A percentile compares a stretch with the other conserved stretches of the same genome.
Evolutionary conservation across 1,140 invertebrate genomes (phyloP).

Genomic region (Phortica variegata): DNA sequence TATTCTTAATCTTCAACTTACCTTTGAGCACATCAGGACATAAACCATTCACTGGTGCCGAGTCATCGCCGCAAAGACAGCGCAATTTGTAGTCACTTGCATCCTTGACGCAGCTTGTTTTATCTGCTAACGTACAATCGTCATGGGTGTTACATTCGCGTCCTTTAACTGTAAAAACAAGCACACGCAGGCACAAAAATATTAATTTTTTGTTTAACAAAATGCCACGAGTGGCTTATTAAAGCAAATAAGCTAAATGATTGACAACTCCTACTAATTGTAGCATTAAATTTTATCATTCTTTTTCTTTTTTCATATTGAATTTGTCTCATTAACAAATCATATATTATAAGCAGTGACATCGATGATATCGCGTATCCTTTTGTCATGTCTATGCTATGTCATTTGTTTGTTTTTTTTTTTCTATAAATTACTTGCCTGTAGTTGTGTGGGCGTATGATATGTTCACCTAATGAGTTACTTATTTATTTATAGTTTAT

Average conservation of each 20-base stretch:
- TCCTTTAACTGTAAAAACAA: slow-evolving; percentile 58
- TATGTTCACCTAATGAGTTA: too few species aligned
- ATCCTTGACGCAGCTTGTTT: slow-evolving; percentile 66
- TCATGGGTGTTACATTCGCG: slow-evolving; percentile 63
- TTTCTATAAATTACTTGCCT: too few species aligned
- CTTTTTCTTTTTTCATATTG: slow-evolving; percentile 11
- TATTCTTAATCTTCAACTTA: slow-evolving; percentile 36
- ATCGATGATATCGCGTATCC: too few species aligned
- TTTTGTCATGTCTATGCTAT: too few species aligned
- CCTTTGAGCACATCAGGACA: slow-evolving; percentile 64
- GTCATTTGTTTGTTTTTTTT: too few species aligned
- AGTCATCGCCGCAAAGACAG: slow-evolving; percentile 69
- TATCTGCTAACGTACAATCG: slow-evolving; percentile 66
- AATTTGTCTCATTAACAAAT: slow-evolving; percentile 40
- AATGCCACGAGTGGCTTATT: slow-evolving; percentile 10
- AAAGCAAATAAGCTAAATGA: too few species aligned
- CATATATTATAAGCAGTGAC: too few species aligned
- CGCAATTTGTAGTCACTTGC: slow-evolving; percentile 62
- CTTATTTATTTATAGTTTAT: too few species aligned
- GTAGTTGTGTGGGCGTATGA: too few species aligned
- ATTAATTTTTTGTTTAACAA: slow-evolving; percentile 10
- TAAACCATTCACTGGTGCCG: slow-evolving; percentile 64
- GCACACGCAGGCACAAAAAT: not conserved
- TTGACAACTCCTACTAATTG: slow-evolving; percentile 18
- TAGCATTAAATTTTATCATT: slow-evolving; percentile 20